Conservation (phyloP, 2,113 vertebrate species). For the Grammomys surdaster region DNA sequence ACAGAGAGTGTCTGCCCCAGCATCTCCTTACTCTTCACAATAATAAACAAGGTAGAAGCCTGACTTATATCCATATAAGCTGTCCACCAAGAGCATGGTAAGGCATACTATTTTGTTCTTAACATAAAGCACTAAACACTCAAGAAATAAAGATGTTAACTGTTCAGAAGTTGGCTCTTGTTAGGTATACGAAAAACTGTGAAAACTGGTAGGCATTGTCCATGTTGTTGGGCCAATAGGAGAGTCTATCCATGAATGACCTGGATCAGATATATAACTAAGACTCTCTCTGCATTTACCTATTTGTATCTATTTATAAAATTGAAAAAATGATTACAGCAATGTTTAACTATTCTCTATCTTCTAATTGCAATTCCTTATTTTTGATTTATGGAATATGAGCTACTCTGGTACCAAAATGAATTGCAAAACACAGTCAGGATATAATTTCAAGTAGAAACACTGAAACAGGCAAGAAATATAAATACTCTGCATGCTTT, state of each 20-base stretch:
- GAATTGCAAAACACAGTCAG: background rate
- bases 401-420: background rate
- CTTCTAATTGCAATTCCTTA: background rate
- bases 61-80: background rate
- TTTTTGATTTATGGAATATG: slow-evolving; percentile 20
- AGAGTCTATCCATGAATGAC: background rate
- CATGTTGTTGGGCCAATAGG: background rate
- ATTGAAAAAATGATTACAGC: background rate
- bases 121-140: background rate
- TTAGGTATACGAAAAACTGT: background rate
- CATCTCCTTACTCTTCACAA: background rate
- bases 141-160: background rate
- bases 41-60: background rate
- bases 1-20: background rate
- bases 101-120: background rate
- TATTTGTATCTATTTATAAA: background rate
- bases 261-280: background rate
- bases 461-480: background rate
- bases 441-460: background rate
- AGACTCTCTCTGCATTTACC: background rate
- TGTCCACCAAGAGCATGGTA: background rate
- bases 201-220: background rate
- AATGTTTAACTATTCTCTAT: background rate
- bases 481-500: background rate
- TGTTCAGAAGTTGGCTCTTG: background rate